phyloP scores from a whole-genome alignment of 2,888 invertebrate genomes.

The Agriopis leucophaearia region DNA sequence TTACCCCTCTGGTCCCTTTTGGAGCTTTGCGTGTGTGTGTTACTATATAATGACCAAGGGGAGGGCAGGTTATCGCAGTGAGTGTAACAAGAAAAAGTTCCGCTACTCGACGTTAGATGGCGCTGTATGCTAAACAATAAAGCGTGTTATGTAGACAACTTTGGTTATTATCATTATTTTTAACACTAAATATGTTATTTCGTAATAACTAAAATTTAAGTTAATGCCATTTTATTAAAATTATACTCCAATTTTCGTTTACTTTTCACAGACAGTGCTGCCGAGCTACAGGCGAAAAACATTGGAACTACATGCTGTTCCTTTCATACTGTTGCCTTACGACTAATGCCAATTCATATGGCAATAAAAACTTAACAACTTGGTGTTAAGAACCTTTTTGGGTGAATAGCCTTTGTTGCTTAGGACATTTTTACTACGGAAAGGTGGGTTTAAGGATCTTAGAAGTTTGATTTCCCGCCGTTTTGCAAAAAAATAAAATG shows the following conservation, averaged over 20 bases:
- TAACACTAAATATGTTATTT: background rate
- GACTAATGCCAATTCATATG: constrained; percentile 47
- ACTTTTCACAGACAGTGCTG: constrained; percentile 61
- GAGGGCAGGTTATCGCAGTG: constrained; percentile 42
- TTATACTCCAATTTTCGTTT: background rate
- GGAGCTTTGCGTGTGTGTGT: constrained; percentile 52
- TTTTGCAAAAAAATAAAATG: background rate
- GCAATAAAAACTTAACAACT: constrained; percentile 66
- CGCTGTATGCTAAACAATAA: constrained; percentile 52
- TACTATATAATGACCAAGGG: constrained; percentile 49
- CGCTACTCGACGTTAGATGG: constrained; percentile 78
- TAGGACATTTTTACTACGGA: constrained; percentile 53
- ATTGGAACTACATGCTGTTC: constrained; percentile 63
- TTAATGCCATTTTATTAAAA: background rate
- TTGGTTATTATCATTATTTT: background rate
- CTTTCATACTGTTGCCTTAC: constrained; percentile 41
- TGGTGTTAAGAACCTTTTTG: constrained; percentile 62
- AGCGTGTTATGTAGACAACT: background rate
- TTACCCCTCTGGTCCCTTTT: constrained; percentile 46
- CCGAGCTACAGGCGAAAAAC: constrained; percentile 57
- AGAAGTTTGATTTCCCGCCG: constrained; percentile 17
- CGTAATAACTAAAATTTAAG: background rate
- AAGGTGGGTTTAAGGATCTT: background rate
- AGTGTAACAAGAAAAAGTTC: constrained; percentile 56
- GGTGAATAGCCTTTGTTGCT: constrained; percentile 51